These are phyloP conservation scores for Pteronotus mesoamericanus DNA, from an alignment of 2,797 vertebrate species.

Conservation along the genomic window DNA sequence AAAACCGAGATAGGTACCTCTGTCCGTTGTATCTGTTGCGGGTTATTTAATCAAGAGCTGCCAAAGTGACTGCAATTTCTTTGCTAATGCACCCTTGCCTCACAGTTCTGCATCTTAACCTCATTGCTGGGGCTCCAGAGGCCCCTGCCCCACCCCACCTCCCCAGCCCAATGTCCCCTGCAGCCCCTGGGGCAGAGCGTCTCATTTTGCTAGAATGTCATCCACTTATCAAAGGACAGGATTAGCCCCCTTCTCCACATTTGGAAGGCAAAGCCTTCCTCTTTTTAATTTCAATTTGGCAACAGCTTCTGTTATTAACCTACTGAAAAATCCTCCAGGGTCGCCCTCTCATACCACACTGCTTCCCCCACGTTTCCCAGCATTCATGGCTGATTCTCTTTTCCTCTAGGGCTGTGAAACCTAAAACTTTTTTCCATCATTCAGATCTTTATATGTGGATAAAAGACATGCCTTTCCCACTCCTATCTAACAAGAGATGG, in stretches of 20 bases:
- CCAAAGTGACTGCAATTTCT: slow-evolving; percentile 82
- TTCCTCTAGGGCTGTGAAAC: background rate
- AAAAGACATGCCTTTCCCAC: background rate
- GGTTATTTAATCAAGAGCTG: slow-evolving; percentile 83
- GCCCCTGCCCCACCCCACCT: slow-evolving; percentile 60
- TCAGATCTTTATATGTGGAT: background rate
- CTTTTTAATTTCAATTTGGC: slow-evolving; percentile 76
- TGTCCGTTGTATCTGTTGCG: slow-evolving; percentile 73
- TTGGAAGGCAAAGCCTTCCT: slow-evolving; percentile 49
- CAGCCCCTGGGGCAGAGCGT: slow-evolving; percentile 59
- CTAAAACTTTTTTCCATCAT: slow-evolving; percentile 1
- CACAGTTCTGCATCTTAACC: slow-evolving; percentile 83
- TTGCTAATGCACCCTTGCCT: slow-evolving; percentile 81
- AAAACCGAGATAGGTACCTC: slow-evolving; percentile 75
- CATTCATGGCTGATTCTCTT: background rate
- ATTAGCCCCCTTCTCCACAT: slow-evolving; percentile 73
- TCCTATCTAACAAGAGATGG: no score
- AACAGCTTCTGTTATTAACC: slow-evolving; percentile 74
- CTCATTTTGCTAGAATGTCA: slow-evolving; percentile 85
- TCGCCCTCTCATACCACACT: background rate
- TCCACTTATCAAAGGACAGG: slow-evolving; percentile 82
- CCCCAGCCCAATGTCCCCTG: slow-evolving; percentile 66
- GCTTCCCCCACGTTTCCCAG: background rate
- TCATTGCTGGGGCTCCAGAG: slow-evolving; percentile 81
- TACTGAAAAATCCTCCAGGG: slow-evolving; percentile 65